Evolutionary conservation across 2,797 vertebrate genomes (phyloP).

Genomic region (Microcaecilia unicolor): DNA sequence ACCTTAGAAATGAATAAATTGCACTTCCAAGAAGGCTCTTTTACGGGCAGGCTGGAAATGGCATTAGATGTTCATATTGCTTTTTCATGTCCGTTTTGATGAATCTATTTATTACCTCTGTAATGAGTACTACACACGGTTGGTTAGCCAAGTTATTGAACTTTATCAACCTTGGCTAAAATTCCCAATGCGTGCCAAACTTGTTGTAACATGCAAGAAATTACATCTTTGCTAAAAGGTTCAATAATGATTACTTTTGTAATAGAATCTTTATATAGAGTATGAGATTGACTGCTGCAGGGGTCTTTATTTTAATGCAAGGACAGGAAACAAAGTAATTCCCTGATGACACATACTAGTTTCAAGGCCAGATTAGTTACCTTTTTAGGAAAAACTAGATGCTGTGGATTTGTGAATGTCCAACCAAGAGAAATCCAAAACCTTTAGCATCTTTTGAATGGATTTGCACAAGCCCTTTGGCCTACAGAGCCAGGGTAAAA

Average conservation of each 20-base stretch:
- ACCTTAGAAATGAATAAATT: no score
- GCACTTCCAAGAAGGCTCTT: constrained; percentile 20
- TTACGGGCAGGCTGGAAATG: constrained; percentile 48
- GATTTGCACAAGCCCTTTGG: no score
- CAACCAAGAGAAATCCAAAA: no score
- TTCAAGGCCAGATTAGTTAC: no score
- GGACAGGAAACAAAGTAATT: background rate
- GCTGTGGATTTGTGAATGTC: constrained; percentile 4
- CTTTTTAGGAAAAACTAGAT: no score
- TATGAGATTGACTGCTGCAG: constrained; percentile 16
- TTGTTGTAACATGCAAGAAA: constrained; percentile 72
- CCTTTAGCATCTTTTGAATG: no score
- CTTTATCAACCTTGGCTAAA: constrained; percentile 87
- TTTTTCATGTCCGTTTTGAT: constrained; percentile 74
- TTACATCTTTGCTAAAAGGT: constrained; percentile 64
- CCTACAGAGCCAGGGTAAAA: no score
- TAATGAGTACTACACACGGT: constrained; percentile 81
- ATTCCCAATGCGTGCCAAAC: constrained; percentile 73
- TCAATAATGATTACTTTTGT: constrained; percentile 76
- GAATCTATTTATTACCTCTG: constrained; percentile 84
- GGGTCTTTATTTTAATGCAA: background rate
- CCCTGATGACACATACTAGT: background rate
- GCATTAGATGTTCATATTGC: constrained; percentile 53
- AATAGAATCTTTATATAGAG: constrained; percentile 49
- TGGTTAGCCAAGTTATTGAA: constrained; percentile 93